Conservation (phyloP, 1,140 invertebrate genomes). For the Drosophila aff. region DNA sequence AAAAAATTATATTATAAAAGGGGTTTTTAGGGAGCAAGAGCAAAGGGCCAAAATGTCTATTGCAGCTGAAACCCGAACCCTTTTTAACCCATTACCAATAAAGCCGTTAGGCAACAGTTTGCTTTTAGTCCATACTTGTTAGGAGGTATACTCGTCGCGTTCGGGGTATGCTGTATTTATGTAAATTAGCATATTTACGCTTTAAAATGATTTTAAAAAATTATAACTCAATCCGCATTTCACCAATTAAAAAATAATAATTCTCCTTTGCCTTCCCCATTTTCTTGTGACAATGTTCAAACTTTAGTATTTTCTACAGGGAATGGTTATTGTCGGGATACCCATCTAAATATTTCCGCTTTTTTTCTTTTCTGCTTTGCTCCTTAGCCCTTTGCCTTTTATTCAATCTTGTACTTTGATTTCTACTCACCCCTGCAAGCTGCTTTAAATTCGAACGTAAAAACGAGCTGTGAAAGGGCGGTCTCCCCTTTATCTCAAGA, state of each 20-base stretch:
- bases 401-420: conserved; percentile 60
- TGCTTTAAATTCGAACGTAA: conserved; percentile 59
- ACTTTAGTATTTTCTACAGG: background rate
- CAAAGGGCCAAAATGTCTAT: background rate
- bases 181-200: background rate
- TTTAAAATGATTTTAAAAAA: background rate
- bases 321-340: background rate
- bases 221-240: background rate
- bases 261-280: no score
- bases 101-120: conserved; percentile 69
- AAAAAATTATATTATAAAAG: background rate
- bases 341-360: background rate
- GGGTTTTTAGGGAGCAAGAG: background rate
- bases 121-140: conserved; percentile 4
- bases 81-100: conserved; percentile 46
- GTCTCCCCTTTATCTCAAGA: conserved; percentile 32
- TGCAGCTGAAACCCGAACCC: conserved; percentile 3
- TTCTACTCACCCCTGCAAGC: conserved; percentile 38
- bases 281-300: background rate
- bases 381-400: conserved; percentile 34
- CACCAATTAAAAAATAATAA: no score
- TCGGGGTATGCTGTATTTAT: background rate
- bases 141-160: background rate
- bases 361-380: conserved; percentile 4
- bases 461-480: conserved; percentile 44